These are phyloP conservation scores for Phalacrocorax pelagicus DNA, from an alignment of 2,113 vertebrate genomes.

Conservation along the genomic window DNA sequence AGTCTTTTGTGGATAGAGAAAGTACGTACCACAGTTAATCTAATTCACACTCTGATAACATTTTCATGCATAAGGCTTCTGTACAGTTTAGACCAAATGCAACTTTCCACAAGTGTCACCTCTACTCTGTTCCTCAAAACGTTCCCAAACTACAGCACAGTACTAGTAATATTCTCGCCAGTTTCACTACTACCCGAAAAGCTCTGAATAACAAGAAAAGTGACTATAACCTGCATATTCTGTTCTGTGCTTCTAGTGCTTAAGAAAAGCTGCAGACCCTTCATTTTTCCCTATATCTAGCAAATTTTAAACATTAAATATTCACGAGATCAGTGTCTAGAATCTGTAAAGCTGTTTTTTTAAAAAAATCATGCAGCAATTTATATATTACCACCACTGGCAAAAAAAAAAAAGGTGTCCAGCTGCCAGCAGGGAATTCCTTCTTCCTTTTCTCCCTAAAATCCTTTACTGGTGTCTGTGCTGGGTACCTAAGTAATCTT, in stretches of 20 bases:
- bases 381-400: neutral
- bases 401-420: neutral
- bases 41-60: neutral
- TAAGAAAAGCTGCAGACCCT: neutral
- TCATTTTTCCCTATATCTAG: neutral
- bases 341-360: neutral
- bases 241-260: neutral
- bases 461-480: neutral
- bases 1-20: neutral
- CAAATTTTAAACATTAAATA: neutral
- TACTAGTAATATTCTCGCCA: neutral
- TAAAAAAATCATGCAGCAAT: neutral
- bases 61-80: neutral
- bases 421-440: neutral
- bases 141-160: neutral
- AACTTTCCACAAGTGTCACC: neutral
- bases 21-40: neutral
- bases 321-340: neutral
- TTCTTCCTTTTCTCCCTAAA: neutral
- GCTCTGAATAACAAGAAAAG: neutral
- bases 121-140: neutral
- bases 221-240: neutral
- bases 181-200: neutral
- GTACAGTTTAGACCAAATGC: neutral
- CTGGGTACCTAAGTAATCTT: neutral